Conservation (phyloP, 2,888 invertebrate species). For the Lordiphosa fenestrarum region DNA sequence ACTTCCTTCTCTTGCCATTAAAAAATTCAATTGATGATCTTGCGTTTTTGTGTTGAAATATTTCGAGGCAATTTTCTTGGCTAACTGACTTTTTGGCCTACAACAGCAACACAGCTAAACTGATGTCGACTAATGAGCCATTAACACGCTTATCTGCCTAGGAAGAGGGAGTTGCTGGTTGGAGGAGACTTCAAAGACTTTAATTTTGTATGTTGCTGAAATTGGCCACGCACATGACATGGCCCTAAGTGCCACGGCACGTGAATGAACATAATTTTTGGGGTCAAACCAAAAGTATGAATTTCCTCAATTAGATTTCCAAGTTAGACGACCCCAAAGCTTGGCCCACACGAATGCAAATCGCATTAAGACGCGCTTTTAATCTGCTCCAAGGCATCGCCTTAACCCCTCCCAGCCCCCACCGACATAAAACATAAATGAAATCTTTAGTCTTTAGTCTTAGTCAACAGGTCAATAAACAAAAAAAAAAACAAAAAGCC, state of each 20-base stretch:
- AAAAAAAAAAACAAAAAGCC: background rate
- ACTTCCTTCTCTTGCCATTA: constrained; percentile 1
- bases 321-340: constrained; percentile 33
- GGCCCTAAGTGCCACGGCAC: constrained; percentile 32
- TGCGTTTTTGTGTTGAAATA: constrained; percentile 48
- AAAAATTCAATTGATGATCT: constrained; percentile 19
- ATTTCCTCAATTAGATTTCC: constrained; percentile 70
- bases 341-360: constrained; percentile 51
- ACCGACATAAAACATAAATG: constrained; percentile 49
- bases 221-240: constrained; percentile 62
- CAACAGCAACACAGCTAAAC: constrained; percentile 23
- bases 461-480: constrained; percentile 52
- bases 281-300: constrained; percentile 58
- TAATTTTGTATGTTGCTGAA: constrained; percentile 19
- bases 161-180: constrained; percentile 10
- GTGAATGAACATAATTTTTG: constrained; percentile 36
- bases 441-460: constrained; percentile 42
- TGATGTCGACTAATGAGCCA: constrained; percentile 59
- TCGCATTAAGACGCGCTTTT: constrained; percentile 66
- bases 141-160: constrained; percentile 65
- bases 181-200: background rate
- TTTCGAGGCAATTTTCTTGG: constrained; percentile 11
- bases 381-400: constrained; percentile 56
- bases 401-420: constrained; percentile 25
- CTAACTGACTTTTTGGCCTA: too few species aligned